Percentiles rank a stretch among this genome's conserved stretches.
These are phyloP conservation scores for Pyrrhia umbra DNA, from an alignment of 2,888 invertebrate genomes.

Conservation along the genomic window DNA sequence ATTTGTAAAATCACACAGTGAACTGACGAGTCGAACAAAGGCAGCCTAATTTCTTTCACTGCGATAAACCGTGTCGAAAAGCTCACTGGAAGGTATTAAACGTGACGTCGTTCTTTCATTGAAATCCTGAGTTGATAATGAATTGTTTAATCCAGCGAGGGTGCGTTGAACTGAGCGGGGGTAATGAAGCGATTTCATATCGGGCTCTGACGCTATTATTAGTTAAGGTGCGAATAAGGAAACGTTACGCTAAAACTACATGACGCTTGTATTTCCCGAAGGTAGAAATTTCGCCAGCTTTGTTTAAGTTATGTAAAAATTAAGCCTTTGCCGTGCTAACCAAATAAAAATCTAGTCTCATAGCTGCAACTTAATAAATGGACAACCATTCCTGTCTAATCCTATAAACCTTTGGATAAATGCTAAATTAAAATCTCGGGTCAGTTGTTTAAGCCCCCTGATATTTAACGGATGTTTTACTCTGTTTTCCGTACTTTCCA, in stretches of 20 bases:
- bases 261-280: not conserved
- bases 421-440: too few relatives aligned
- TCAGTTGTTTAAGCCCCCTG: too few relatives aligned
- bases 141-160: slow-evolving; percentile 39
- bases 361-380: too few relatives aligned
- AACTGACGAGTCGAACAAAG: slow-evolving; percentile 6
- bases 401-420: too few relatives aligned
- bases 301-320: too few relatives aligned
- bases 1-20: not conserved
- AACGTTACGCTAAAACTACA: not conserved
- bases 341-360: too few relatives aligned
- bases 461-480: too few relatives aligned
- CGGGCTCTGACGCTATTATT: slow-evolving; percentile 1
- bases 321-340: too few relatives aligned
- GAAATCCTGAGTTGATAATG: slow-evolving; percentile 43
- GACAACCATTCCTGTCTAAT: too few relatives aligned
- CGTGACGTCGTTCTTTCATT: slow-evolving; percentile 25
- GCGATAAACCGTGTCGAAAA: slow-evolving; percentile 37
- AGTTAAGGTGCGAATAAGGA: not conserved
- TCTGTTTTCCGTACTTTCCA: not conserved
- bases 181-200: slow-evolving; percentile 30
- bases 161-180: slow-evolving; percentile 30
- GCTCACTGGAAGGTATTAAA: slow-evolving; percentile 37
- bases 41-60: slow-evolving; percentile 37
- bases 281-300: too few relatives aligned